Percentiles rank a stretch among this genome's conserved stretches.
Conservation (phyloP, 1,140 invertebrate genomes). For the Scaptomyza pallida region DNA sequence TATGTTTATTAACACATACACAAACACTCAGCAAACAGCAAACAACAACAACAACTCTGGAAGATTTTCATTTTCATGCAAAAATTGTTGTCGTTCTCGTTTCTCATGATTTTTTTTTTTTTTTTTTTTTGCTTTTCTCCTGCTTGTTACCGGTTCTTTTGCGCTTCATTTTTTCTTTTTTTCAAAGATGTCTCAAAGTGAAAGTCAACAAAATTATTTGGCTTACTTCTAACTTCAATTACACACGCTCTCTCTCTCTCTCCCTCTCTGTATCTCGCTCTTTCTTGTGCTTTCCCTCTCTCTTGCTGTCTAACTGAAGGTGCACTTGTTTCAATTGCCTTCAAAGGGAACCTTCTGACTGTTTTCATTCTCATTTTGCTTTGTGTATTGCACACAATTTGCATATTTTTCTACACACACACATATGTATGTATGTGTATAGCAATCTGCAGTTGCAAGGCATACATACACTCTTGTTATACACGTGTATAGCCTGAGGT, state of each 20-base stretch:
- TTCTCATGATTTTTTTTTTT: constrained; percentile 19
- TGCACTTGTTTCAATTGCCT: background rate
- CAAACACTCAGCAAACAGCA: constrained; percentile 16
- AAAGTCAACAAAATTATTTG: constrained; percentile 34
- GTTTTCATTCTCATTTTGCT: constrained; percentile 4
- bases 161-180: constrained; percentile 7
- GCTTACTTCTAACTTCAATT: constrained; percentile 21
- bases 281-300: background rate
- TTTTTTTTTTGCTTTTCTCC: constrained; percentile 4
- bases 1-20: constrained; percentile 71
- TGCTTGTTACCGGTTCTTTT: background rate
- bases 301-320: background rate
- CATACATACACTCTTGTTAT: background rate
- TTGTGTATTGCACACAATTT: constrained; percentile 43
- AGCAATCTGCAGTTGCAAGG: constrained; percentile 11
- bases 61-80: constrained; percentile 45
- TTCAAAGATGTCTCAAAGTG: constrained; percentile 7
- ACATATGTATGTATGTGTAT: background rate
- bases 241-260: constrained; percentile 1
- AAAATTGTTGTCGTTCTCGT: constrained; percentile 27
- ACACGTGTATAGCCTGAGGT: constrained; percentile 41
- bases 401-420: constrained; percentile 45
- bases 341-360: background rate
- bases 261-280: background rate
- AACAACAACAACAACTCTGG: constrained; percentile 6